Percentiles rank a stretch among this genome's conserved stretches.
phyloP scores from a whole-genome alignment of 1,140 invertebrate genomes.

The Grapholita molesta region DNA sequence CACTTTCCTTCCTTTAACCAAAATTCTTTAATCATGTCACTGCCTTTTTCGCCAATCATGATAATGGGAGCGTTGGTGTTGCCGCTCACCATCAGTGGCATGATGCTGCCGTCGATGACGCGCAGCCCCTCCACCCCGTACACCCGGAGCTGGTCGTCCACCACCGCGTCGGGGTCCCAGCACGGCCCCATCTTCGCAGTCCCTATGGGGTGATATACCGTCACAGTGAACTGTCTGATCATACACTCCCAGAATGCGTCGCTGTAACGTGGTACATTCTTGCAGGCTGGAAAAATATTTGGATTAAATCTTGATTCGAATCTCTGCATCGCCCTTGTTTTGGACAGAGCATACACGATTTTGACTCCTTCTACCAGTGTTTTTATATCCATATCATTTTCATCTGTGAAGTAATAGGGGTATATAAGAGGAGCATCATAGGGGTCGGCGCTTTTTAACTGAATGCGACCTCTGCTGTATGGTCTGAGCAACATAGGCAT shows the following conservation, averaged over 20 bases:
- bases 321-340: conserved; percentile 84
- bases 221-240: conserved; percentile 88
- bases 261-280: conserved; percentile 81
- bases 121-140: conserved; percentile 88
- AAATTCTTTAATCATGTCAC: conserved; percentile 89
- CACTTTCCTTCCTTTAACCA: conserved; percentile 80
- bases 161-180: conserved; percentile 90
- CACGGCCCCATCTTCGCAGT: conserved; percentile 96
- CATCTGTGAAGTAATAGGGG: conserved; percentile 91
- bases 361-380: conserved; percentile 91
- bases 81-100: conserved; percentile 89
- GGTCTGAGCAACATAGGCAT: conserved; percentile 92
- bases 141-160: conserved; percentile 89
- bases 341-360: conserved; percentile 86
- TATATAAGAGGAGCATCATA: conserved; percentile 94
- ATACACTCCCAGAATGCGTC: conserved; percentile 91
- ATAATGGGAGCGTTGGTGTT: conserved; percentile 92
- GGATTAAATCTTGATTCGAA: conserved; percentile 84
- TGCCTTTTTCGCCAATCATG: conserved; percentile 91
- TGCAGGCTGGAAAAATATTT: conserved; percentile 85
- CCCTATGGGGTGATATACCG: conserved; percentile 91
- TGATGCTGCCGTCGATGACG: conserved; percentile 92
- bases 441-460: conserved; percentile 89
- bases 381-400: conserved; percentile 86
- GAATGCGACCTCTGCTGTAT: conserved; percentile 87